Percentiles rank a stretch among this genome's conserved stretches.
These are phyloP conservation scores for Percopsis transmontana DNA, from an alignment of 2,113 vertebrate species.

Conservation along the genomic window DNA sequence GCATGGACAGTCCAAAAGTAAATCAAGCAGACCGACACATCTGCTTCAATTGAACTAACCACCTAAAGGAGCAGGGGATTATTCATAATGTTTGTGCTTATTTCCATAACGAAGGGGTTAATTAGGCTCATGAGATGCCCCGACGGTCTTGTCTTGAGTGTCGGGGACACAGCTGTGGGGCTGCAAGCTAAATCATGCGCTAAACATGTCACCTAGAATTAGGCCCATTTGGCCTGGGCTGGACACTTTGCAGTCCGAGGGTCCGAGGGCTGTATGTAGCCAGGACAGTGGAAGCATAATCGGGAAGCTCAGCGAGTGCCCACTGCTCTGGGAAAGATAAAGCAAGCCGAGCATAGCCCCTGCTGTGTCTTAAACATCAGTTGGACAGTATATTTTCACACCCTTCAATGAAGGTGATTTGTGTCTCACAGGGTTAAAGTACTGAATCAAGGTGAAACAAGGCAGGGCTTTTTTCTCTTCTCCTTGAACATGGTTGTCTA, in stretches of 20 bases:
- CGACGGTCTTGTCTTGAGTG: conserved; percentile 77
- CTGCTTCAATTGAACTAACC: conserved; percentile 58
- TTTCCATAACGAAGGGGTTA: conserved; percentile 75
- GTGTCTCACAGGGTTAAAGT: conserved; percentile 15
- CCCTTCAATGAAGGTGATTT: not conserved
- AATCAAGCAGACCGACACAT: conserved; percentile 65
- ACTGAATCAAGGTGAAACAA: not conserved
- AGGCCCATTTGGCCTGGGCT: conserved; percentile 62
- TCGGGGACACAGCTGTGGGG: conserved; percentile 79
- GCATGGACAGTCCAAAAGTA: conserved; percentile 50
- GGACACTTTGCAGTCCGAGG: conserved; percentile 49
- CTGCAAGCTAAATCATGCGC: conserved; percentile 81
- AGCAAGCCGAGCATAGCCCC: conserved; percentile 63
- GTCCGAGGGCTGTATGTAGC: conserved; percentile 53
- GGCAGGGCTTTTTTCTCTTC: no score
- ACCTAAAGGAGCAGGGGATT: conserved; percentile 43
- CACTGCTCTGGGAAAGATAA: conserved; percentile 55
- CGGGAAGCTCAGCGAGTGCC: conserved; percentile 36
- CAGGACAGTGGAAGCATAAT: conserved; percentile 37
- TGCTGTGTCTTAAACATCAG: conserved; percentile 55
- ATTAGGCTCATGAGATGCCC: conserved; percentile 73
- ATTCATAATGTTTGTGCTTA: conserved; percentile 65
- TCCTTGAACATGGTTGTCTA: no score
- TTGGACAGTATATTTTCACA: conserved; percentile 45
- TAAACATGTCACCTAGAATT: conserved; percentile 81